Percentiles rank a stretch among this genome's conserved stretches.
phyloP scores from a whole-genome alignment of 2,888 invertebrate genomes.

The Listrodromus nycthemerus region DNA sequence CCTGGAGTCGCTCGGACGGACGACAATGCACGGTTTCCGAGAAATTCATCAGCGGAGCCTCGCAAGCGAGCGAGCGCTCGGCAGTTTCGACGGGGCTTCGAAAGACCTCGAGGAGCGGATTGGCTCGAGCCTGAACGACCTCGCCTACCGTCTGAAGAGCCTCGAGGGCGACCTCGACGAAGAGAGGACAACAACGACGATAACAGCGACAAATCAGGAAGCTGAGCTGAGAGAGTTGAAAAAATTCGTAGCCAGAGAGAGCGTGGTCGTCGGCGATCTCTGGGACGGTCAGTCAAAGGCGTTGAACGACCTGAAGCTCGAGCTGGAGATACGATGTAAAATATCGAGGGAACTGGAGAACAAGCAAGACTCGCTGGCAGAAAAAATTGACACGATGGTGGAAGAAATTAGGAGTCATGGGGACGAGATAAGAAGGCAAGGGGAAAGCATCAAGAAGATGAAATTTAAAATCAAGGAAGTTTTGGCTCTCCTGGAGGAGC shows the following conservation, averaged over 20 bases:
- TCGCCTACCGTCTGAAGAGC: conserved; percentile 69
- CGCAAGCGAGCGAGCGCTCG: conserved; percentile 67
- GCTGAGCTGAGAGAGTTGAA: conserved; percentile 80
- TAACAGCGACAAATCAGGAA: conserved; percentile 67
- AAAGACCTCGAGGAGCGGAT: conserved; percentile 70
- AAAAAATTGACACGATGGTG: conserved; percentile 85
- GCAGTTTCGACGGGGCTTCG: conserved; percentile 69
- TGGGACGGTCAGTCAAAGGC: conserved; percentile 83
- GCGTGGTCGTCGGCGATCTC: conserved; percentile 79
- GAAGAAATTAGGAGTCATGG: conserved; percentile 76
- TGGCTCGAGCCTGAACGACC: conserved; percentile 70
- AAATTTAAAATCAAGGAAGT: conserved; percentile 75
- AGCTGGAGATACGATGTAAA: conserved; percentile 85
- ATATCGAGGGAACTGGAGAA: conserved; percentile 83
- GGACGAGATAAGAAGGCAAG: conserved; percentile 59
- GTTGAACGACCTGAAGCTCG: conserved; percentile 85
- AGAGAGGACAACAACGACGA: conserved; percentile 63
- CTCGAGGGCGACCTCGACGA: conserved; percentile 68
- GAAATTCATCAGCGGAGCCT: conserved; percentile 56
- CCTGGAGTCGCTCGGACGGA: conserved; percentile 70
- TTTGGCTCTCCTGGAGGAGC: conserved; percentile 72
- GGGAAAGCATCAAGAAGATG: conserved; percentile 65
- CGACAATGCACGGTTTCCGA: conserved; percentile 68
- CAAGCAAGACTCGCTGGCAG: conserved; percentile 85
- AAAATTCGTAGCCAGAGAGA: conserved; percentile 82